phyloP scores from a whole-genome alignment of 2,113 vertebrate genomes.

The Nothocercus nigrocapillus region DNA sequence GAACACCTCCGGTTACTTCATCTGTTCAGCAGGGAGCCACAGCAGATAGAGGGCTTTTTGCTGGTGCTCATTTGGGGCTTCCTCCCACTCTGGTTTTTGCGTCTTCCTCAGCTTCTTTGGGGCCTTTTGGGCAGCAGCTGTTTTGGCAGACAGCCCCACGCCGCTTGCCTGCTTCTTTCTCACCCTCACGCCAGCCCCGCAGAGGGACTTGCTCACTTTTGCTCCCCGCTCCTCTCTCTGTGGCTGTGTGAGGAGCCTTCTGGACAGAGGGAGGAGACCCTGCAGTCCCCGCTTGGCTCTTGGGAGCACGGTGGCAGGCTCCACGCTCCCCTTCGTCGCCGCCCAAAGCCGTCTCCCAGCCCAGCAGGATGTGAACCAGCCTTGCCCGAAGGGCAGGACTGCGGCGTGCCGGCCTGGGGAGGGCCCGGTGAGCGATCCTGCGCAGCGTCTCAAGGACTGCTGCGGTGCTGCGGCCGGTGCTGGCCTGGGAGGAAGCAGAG shows the following conservation, averaged over 20 bases:
- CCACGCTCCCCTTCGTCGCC: not conserved
- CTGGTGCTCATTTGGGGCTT: not conserved
- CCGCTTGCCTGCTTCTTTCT: not conserved
- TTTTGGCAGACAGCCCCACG: not conserved
- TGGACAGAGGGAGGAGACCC: not conserved
- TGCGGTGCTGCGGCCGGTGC: not conserved
- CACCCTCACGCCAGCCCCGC: not conserved
- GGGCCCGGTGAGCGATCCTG: not conserved
- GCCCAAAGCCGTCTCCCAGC: not conserved
- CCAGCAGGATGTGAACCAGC: not conserved
- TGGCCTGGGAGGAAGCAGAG: not conserved
- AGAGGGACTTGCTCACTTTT: not conserved
- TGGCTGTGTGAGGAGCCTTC: not conserved
- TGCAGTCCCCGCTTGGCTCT: not conserved
- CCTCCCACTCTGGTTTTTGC: not conserved
- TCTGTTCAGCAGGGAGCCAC: accelerated
- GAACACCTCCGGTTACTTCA: accelerated
- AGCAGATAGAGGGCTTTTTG: accelerated
- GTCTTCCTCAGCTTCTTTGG: accelerated
- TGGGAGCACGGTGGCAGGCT: not conserved
- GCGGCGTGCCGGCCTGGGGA: accelerated
- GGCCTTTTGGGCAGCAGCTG: accelerated
- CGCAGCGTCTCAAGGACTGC: not conserved
- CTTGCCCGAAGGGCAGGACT: not conserved
- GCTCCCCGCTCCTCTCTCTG: not conserved